Evolutionary conservation across 1,140 invertebrate genomes (phyloP), one percentile per base, ranked within the genome.

Genomic region (Orussus abietinus): DNA sequence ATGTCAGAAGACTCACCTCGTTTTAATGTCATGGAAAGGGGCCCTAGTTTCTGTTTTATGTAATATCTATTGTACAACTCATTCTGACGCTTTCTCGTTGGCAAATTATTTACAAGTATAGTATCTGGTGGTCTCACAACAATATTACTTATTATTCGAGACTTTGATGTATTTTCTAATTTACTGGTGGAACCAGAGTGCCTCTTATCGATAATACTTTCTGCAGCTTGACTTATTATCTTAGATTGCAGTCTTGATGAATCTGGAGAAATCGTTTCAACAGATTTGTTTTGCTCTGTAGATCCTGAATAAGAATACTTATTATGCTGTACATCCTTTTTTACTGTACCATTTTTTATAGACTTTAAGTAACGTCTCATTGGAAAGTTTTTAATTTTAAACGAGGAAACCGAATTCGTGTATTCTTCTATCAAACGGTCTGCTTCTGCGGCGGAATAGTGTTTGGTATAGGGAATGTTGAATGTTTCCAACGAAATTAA

Each of bases 401-500:
- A 52, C 6, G 29, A 31, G 6, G 33, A 55, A 29, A 38, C 48
- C 1, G 38, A 48, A 3, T 50, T 49, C 13, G 43, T 40, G 21
- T 50, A 47, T 14, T 35, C 45, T 2, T 36, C 11, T 2, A 35
- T 51, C 15, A 59, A 17, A 17, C 12, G 0, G 2, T 61, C 49
- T 5, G 55, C 26, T 13, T 55, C 47, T 1, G 1, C 37, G 2
- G 46, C 51, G 3, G 45, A 57, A 41, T 57, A 51, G 31, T 31
- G n/a, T n/a, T n/a, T 38, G 15, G 43, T 15, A 6, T 12, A 26
- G 14, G 12, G 29, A 5, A 4, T 12, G 1, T 33, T 31, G 1
- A 62, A n/a, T 7, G 9, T 13, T 21, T 61, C 46, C 1, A 61
- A 13, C 26, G 38, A 42, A 34, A 62, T 45, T 5, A 62, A 19